These are phyloP conservation scores for Chloroceryle aenea DNA, from an alignment of 2,113 vertebrate species.

Conservation along the genomic window DNA sequence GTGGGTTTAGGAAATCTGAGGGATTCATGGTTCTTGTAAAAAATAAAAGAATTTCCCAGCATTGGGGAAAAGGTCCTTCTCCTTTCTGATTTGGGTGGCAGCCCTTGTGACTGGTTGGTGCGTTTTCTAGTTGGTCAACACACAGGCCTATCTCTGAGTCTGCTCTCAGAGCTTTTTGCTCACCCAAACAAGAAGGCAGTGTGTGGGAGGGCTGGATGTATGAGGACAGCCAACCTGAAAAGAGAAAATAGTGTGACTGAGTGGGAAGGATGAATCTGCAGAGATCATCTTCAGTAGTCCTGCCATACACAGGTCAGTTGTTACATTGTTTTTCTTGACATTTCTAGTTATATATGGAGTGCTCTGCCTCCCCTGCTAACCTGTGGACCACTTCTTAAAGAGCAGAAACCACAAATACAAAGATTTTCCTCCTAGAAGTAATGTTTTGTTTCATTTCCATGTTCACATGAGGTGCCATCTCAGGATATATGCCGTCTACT, in stretches of 20 bases:
- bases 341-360: not conserved
- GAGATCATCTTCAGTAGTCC: not conserved
- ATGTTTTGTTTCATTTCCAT: not conserved
- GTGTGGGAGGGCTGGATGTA: not conserved
- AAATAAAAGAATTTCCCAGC: not conserved
- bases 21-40: not conserved
- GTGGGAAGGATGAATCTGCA: not conserved
- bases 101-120: fast-evolving
- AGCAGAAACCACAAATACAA: not conserved
- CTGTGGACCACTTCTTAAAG: not conserved
- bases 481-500: not conserved
- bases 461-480: not conserved
- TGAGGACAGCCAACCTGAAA: not conserved
- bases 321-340: not conserved
- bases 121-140: not conserved
- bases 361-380: not conserved
- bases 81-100: not conserved
- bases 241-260: not conserved
- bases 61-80: not conserved
- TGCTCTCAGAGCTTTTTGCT: not conserved
- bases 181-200: not conserved
- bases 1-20: not conserved
- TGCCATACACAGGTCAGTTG: not conserved
- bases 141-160: not conserved
- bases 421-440: not conserved